Conservation (phyloP, 2,888 invertebrate species). For the Tenthredo distinguenda region DNA sequence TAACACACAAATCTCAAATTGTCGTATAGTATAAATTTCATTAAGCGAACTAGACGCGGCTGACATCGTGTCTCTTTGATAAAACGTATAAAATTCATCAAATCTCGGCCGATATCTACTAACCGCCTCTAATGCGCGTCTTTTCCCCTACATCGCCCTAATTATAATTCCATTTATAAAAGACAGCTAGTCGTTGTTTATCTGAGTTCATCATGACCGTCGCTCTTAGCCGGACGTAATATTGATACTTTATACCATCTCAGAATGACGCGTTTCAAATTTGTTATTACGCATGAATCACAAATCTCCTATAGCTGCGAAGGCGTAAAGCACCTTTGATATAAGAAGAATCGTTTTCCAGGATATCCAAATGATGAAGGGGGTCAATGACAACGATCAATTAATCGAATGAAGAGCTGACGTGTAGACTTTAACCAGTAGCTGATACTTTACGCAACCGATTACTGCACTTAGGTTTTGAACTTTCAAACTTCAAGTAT, state of each 20-base stretch:
- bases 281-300: neutral
- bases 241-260: constrained; percentile 48
- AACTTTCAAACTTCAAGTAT: neutral
- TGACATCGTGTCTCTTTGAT: constrained; percentile 6
- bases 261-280: neutral
- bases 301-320: neutral
- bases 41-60: neutral
- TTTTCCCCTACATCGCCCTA: constrained; percentile 67
- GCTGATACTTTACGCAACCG: neutral
- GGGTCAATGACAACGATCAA: neutral
- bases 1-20: neutral
- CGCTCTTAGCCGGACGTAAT: constrained; percentile 53
- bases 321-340: neutral
- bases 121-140: constrained; percentile 29
- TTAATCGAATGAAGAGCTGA: neutral
- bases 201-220: constrained; percentile 52
- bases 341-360: neutral
- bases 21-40: constrained; percentile 6
- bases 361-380: neutral
- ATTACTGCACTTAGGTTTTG: neutral
- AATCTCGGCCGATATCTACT: constrained; percentile 42
- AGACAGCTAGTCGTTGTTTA: constrained; percentile 69
- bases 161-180: constrained; percentile 71
- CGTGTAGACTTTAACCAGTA: neutral
- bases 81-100: constrained; percentile 33